Base-by-base conservation (phyloP, 2,888 invertebrate species). In the Apeira syringaria region DNA sequence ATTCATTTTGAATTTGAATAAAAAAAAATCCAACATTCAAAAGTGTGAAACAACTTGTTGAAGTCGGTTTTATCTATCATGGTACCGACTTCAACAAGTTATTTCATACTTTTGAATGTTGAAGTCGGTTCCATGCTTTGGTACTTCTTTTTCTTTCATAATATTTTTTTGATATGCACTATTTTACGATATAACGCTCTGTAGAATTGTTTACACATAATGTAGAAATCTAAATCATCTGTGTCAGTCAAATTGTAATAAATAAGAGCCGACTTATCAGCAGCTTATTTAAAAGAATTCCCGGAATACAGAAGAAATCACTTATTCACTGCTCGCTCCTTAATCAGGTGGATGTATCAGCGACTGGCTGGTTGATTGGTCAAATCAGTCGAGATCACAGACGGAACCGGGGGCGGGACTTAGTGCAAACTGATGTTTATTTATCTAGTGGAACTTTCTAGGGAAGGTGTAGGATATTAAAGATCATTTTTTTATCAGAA, bases 341-440 rank as follows among this genome's bases (percentile, higher is more conserved):
- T 49, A 51, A 53, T 56, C 50, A 36, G 37, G 24, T 13, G 11
- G 40, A 35, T 39, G 36, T 13, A 20, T 13, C 36, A 30, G 37
- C 18, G 31, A 11, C 9, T 9, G 32, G 52, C 43, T 52, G 63
- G 63, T 57, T 74, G 80, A 87, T 87, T 88, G 87, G 87, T 86
- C 84, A 81, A 87, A 88, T 88, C 83, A 78, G 62, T 12, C 50
- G 68, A 76, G 68, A 82, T 77, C 87, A 86, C 86, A 86, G 60
- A 24, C 46, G 40, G 25, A 36, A 18, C 28, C 32, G 59, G 54
- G 56, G 81, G 78, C 75, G 80, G 66, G 74, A 34, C 68, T 51
- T 35, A 37, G 36, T 34, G 35, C 32, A 15, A 32, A 29, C 34
- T 36, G 24, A 56, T 73, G 65, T 68, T 71, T 74, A 68, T 74